Evolutionary conservation across 2,797 vertebrate genomes (phyloP).

Genomic region (Pipistrellus pygmaeus): DNA sequence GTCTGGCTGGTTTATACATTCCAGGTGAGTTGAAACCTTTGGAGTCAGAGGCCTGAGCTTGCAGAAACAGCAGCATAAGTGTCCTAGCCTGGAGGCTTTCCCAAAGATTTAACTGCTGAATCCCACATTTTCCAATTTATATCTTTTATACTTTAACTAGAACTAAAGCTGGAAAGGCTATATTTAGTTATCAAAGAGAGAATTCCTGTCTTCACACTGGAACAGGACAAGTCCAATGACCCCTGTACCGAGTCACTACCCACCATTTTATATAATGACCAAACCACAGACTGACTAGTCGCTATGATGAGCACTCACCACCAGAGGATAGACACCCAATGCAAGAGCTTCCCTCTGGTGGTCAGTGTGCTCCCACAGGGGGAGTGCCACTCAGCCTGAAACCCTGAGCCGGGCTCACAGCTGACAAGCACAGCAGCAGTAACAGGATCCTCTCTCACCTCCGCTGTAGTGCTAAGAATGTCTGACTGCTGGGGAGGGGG

Average conservation of each 20-base stretch:
- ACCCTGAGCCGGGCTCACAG: no score
- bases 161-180: not conserved
- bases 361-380: no score
- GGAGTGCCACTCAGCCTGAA: no score
- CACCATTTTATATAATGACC: not conserved
- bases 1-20: not conserved
- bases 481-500: no score
- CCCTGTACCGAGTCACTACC: not conserved
- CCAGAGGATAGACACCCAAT: no score
- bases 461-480: no score
- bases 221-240: not conserved
- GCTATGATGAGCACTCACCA: no score
- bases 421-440: no score
- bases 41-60: not conserved
- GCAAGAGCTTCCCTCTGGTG: no score
- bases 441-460: no score
- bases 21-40: not conserved
- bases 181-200: not conserved
- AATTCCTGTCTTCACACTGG: not conserved
- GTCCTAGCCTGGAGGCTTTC: not conserved
- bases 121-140: not conserved
- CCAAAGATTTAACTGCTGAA: slow-evolving; percentile 9
- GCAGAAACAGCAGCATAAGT: not conserved
- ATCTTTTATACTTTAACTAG: not conserved
- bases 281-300: no score